Evolutionary conservation across 1,140 invertebrate genomes (phyloP).

Genomic region (Papilio aristodemus): DNA sequence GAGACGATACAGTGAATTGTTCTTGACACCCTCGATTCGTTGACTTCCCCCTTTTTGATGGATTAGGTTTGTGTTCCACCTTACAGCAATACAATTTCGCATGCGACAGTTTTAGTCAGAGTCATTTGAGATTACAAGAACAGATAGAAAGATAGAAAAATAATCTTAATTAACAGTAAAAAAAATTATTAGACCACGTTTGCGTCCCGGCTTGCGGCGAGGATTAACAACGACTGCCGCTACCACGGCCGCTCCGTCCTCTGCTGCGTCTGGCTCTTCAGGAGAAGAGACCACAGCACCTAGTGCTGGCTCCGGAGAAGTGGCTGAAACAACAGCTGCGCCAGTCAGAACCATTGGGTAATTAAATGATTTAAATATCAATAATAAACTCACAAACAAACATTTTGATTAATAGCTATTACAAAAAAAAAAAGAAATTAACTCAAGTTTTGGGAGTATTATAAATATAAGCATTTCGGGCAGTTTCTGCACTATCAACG

Average conservation of each 20-base stretch:
- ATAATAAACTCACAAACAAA: background rate
- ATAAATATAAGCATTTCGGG: too few relatives aligned
- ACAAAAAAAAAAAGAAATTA: background rate
- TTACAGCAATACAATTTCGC: too few relatives aligned
- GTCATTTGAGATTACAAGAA: too few relatives aligned
- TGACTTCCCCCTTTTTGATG: too few relatives aligned
- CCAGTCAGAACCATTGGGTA: slow-evolving; percentile 64
- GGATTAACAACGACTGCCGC: slow-evolving; percentile 50
- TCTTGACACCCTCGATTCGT: too few relatives aligned
- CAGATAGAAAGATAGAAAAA: background rate
- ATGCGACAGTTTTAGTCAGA: too few relatives aligned
- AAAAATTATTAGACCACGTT: slow-evolving; percentile 47
- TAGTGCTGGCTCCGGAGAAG: slow-evolving; percentile 52
- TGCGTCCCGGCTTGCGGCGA: slow-evolving; percentile 63
- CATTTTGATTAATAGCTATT: slow-evolving; percentile 5
- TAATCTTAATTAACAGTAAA: background rate
- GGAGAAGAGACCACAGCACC: slow-evolving; percentile 53
- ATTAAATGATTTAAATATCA: background rate
- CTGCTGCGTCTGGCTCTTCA: slow-evolving; percentile 39
- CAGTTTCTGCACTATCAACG: background rate
- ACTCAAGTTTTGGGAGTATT: background rate
- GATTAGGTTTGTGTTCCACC: too few relatives aligned
- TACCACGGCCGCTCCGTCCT: slow-evolving; percentile 48
- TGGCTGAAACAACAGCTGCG: slow-evolving; percentile 59
- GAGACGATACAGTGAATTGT: too few relatives aligned